A percentile compares a stretch with the other conserved stretches of the same genome.
Evolutionary conservation across 2,888 invertebrate species (phyloP).

Genomic region (Amphipoea lucens): DNA sequence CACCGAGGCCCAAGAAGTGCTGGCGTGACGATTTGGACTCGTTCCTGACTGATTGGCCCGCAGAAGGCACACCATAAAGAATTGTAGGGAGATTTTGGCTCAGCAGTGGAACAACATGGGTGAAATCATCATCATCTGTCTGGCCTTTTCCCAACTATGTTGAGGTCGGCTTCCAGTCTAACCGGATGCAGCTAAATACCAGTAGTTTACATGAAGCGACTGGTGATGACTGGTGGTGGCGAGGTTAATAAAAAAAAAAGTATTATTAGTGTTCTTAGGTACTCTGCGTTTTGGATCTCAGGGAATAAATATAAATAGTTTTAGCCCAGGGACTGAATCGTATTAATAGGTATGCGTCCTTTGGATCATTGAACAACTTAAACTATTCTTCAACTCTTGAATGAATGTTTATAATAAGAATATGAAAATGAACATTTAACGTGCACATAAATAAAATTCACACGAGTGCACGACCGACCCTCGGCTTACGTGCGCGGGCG

Average conservation of each 20-base stretch:
- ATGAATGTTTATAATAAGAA: background rate
- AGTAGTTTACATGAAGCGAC: no score
- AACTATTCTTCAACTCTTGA: slow-evolving; percentile 11
- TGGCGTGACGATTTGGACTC: background rate
- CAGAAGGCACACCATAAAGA: background rate
- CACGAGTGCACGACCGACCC: slow-evolving; percentile 75
- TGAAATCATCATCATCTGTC: background rate
- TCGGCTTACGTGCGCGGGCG: slow-evolving; percentile 73
- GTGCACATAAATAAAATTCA: slow-evolving; percentile 71
- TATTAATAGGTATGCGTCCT: background rate
- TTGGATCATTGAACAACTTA: background rate
- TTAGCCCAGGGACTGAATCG: background rate
- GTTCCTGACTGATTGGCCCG: background rate
- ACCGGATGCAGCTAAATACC: no score
- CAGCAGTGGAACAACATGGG: background rate
- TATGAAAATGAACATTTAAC: slow-evolving; percentile 16
- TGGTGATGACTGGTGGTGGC: no score
- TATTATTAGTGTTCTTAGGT: background rate
- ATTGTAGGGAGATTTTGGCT: background rate
- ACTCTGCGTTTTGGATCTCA: background rate
- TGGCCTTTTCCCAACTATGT: no score
- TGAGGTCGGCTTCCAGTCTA: no score
- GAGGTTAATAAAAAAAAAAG: background rate
- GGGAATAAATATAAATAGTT: background rate
- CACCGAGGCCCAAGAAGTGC: background rate